A percentile compares a stretch with the other conserved stretches of the same genome.
Conservation (phyloP, 2,888 invertebrate genomes). For the Anarsia innoxiella region DNA sequence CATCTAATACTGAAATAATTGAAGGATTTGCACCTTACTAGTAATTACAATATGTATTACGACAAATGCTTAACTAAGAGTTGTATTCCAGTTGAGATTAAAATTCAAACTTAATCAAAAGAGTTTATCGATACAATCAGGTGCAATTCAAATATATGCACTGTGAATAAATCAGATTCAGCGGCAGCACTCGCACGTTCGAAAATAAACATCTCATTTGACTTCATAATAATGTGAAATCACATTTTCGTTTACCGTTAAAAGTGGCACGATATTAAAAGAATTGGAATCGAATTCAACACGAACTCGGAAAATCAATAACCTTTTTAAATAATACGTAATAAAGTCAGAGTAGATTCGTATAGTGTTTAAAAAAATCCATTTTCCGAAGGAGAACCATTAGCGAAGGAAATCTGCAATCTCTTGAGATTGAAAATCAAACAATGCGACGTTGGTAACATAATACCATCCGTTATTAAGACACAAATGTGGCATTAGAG, state of each 20-base stretch:
- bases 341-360: conserved; percentile 36
- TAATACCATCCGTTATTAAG: conserved; percentile 67
- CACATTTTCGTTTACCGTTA: conserved; percentile 34
- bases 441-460: conserved; percentile 60
- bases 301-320: conserved; percentile 37
- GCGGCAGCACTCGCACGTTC: conserved; percentile 32
- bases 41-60: too few relatives aligned
- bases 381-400: conserved; percentile 50
- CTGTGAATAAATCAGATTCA: conserved; percentile 29
- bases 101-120: too few relatives aligned
- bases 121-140: conserved; percentile 5
- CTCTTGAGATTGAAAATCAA: conserved; percentile 65
- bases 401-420: conserved; percentile 54
- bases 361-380: conserved; percentile 50
- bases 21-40: neutral
- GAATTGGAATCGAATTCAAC: conserved; percentile 27
- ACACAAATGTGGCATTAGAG: conserved; percentile 67
- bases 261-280: conserved; percentile 35
- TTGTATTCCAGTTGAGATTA: too few relatives aligned
- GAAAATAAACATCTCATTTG: conserved; percentile 58
- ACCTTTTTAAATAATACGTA: conserved; percentile 46
- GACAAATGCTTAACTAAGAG: neutral
- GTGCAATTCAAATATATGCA: conserved; percentile 14
- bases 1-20: conserved; percentile 1
- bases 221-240: conserved; percentile 51